Percentiles rank a stretch among this genome's conserved stretches.
Conservation (phyloP, 2,113 vertebrate genomes). For the Lutjanus erythropterus region DNA sequence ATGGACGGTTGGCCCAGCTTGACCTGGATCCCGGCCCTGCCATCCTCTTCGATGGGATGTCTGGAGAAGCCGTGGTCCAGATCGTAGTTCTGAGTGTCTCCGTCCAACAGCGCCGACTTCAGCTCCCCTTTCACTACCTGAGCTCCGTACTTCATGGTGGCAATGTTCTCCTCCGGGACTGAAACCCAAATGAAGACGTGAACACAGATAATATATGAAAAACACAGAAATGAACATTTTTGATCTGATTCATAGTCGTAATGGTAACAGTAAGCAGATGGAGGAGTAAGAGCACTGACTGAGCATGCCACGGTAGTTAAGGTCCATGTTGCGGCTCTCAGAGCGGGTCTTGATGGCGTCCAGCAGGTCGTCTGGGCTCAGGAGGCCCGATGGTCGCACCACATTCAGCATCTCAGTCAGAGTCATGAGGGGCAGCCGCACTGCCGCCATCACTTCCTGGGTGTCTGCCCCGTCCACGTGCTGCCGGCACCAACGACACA, state of each 20-base stretch:
- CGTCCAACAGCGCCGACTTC: constrained; percentile 96
- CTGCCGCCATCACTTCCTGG: constrained; percentile 94
- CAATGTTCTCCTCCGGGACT: constrained; percentile 99
- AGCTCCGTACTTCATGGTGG: constrained; percentile 97
- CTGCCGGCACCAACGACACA: constrained; percentile 95
- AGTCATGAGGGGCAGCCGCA: constrained; percentile 97
- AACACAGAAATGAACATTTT: neutral
- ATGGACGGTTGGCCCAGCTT: constrained; percentile 96
- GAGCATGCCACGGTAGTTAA: constrained; percentile 98
- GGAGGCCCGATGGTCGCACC: constrained; percentile 92
- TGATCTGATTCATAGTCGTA: neutral
- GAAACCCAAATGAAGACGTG: neutral
- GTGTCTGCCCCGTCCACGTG: constrained; percentile 87
- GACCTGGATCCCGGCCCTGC: constrained; percentile 94
- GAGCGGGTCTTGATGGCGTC: constrained; percentile 98
- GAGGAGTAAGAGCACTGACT: constrained; percentile 83
- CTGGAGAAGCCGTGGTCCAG: constrained; percentile 98
- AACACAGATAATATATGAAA: neutral
- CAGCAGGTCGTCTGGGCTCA: constrained; percentile 95
- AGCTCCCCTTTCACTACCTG: constrained; percentile 98
- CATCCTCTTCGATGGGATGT: constrained; percentile 96
- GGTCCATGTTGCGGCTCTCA: constrained; percentile 98
- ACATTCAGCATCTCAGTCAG: constrained; percentile 96
- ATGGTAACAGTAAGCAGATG: neutral
- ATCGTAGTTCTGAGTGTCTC: constrained; percentile 98